Evolutionary conservation across 2,888 invertebrate genomes (phyloP), one percentile per base, ranked within the genome.

Genomic region (Aelia acuminata): DNA sequence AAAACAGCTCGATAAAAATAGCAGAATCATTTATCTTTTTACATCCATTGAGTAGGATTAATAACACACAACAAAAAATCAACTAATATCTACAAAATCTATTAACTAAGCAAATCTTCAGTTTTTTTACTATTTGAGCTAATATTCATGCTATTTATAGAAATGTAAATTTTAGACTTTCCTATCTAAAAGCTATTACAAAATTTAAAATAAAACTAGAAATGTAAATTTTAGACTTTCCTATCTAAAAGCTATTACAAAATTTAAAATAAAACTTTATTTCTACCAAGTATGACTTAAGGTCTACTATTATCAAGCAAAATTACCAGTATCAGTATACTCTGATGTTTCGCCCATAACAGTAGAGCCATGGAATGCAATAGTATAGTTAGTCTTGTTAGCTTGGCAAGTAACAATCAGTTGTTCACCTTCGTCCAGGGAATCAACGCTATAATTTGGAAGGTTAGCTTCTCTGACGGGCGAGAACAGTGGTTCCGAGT

Each of bases 351-450:
- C 89, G 43, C 88, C 90, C 88, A 89, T 89, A 49, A 90, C 89
- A 49, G 90, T 94, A 91, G 96, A 96, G 91, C 97, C 98, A 93
- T 98, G 97, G 91, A 98, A 98, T 91, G 98, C 98, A 91, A 98
- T 97, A 90, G 98, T 98, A 92, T 98, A 98, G 93, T 98, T 98
- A 93, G 97, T 96, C 93, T 98, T 97, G 91, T 94, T 94, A 90
- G 97, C 96, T 93, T 96, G 96, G 92, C 98, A 98, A 90, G 97
- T 98, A 90, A 97, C 94, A 92, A 98, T 95, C 91, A 96, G 96
- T 90, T 95, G 95, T 90, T 95, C 94, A 92, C 97, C 97, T 93
- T 97, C 96, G 93, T 98, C 98, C 91, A 98, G 94, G 90, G 97
- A 98, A 92, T 98, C 98, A 90, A 97, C 97, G 91, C 97, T 97